Evolutionary conservation across 2,797 vertebrate species (phyloP), one percentile per base, ranked within the genome.

Genomic region (Champsocephalus esox): DNA sequence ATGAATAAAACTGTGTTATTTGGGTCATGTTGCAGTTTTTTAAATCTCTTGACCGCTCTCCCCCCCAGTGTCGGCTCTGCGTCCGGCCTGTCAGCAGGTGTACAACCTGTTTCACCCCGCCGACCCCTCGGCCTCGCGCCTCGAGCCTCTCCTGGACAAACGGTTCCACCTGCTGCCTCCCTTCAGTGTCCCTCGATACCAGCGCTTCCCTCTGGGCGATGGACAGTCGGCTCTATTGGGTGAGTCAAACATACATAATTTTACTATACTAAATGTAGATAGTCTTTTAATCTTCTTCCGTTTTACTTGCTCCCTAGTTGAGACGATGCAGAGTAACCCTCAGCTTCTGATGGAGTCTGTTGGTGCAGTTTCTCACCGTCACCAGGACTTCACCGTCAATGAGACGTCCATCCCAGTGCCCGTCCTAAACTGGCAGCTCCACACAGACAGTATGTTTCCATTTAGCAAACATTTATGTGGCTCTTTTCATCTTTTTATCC

Each of bases 21-120:
- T 28, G 28, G 4, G 16, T 46, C 59, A 28, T 14, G 2, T 17
- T 5, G 10, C 21, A 6, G 43, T 61, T 4, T 4, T 21, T 8
- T 45, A 11, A 45, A 28, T 12, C 59, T 61, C 58, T 60, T 60
- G 24, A 19, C 0, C 28, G 64, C 13, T 38, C 5, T n/a, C 1
- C 16, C 54, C 14, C 66, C 0, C 65, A 99, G 98, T 99, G 75
- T 96, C 96, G 16, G 97, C 96, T 74, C 94, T 99, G 70, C 96
- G 96, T 76, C 98, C 98, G 0, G 97, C 97, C 70, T 99, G 98
- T 85, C 98, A 98, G 93, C 98, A 99, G 92, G 96, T 99, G 48
- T 98, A 99, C 86, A 99, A 99, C 94, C 95, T 99, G 74, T 99
- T 99, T 88, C 98, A 99, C 86, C 97, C 98, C 0, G 98, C 98